Base-by-base conservation (phyloP, 1,140 invertebrate species). In the Megalonaias nervosa region DNA sequence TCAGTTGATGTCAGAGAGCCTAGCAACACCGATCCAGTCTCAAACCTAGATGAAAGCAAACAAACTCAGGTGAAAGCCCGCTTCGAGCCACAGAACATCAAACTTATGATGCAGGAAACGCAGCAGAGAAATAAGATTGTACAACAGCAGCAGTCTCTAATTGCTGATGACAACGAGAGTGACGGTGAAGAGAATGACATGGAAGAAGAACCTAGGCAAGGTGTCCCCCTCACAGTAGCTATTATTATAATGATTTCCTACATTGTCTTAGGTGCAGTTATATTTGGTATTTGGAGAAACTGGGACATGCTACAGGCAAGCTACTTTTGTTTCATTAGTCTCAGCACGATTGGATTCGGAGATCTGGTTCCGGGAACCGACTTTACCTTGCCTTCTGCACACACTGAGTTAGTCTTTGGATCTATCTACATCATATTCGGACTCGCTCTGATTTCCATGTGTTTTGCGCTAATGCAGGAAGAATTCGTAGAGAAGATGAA, bases 391-490 rank as follows among this genome's bases (percentile, higher is more conserved):
- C 71, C 85, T 76, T 79, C 81, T 23, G 84, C 84, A 60, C 80
- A 90, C 61, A 84, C 84, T 64, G 89, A 90, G 74, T 77, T 86
- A 48, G 82, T 89, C 14, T 74, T 87, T n/a, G 87, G 86, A 68
- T 81, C 84, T 60, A 56, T 89, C 21, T 90, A 90, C 71, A 76
- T 90, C 56, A 95, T 99, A 92, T 93, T 99, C 69, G 98, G 98
- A 56, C 98, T 99, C 95, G 97, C 98, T 6, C 91, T 99, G 1
- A 96, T 99, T 62, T 97, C 97, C 81, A 99, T 99, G 98, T 99
- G 97, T 91, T 99, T 99, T 92, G 98, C 99, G 93, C 93, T 99
- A 48, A 98, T 98, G 96, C 97, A 97, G 38, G 38, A 48, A 48
- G 38, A 48, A 48, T 48, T 48, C 9, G 38, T 48, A 11, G 38